Conservation (phyloP, 1,140 invertebrate species). For the Bombus impatiens region DNA sequence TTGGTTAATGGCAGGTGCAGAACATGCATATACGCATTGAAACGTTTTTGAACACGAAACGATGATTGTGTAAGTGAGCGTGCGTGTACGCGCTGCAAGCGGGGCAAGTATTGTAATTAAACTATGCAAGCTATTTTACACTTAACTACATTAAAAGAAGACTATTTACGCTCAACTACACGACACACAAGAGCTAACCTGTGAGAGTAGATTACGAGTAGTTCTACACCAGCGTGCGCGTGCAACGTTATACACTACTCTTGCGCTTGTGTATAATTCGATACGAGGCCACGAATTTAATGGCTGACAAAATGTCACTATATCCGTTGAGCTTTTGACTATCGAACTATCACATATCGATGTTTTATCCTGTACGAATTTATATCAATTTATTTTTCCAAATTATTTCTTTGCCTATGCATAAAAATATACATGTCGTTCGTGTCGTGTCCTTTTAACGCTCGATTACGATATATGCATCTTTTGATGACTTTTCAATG, state of each 20-base stretch:
- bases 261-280: neutral
- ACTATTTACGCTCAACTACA: constrained; percentile 21
- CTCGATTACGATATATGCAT: no score
- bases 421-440: no score
- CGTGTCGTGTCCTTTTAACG: neutral
- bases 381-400: neutral
- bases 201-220: neutral
- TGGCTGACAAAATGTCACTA: neutral
- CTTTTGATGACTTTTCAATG: neutral
- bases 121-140: constrained; percentile 45
- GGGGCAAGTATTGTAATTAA: constrained; percentile 39
- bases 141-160: constrained; percentile 38
- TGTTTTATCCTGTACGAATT: neutral
- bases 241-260: neutral
- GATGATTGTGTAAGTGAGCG: neutral
- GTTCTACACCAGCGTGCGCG: neutral
- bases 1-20: neutral
- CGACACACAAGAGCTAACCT: neutral
- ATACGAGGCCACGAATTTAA: neutral
- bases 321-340: neutral
- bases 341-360: neutral
- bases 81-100: neutral
- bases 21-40: neutral
- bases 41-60: neutral
- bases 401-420: neutral